phyloP scores from a whole-genome alignment of 2,797 vertebrate species.

The Sebastiscus tertius region DNA sequence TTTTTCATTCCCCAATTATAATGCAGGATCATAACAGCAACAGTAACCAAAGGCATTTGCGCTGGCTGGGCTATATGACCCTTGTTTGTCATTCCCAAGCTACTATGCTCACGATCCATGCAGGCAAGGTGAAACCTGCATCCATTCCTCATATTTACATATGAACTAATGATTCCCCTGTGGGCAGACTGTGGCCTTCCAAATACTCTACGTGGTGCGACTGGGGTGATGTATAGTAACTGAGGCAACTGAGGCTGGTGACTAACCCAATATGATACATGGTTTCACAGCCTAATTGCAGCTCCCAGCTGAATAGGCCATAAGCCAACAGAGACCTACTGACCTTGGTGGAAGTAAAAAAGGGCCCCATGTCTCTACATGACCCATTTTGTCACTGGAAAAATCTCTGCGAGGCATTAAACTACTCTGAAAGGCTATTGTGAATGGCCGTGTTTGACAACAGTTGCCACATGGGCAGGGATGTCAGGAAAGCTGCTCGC shows the following conservation, averaged over 20 bases:
- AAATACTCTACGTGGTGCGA: conserved; percentile 51
- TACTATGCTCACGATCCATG: conserved; percentile 10
- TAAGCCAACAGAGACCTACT: conserved; percentile 71
- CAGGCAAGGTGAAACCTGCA: conserved; percentile 75
- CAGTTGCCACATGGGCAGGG: conserved; percentile 13
- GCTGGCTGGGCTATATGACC: conserved; percentile 35
- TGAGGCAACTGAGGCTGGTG: conserved; percentile 69
- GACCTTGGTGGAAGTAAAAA: conserved; percentile 71
- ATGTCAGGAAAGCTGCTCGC: conserved; percentile 16
- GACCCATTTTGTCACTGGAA: conserved; percentile 64
- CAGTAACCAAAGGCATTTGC: conserved; percentile 42
- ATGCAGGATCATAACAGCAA: conserved; percentile 43
- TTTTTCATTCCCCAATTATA: conserved; percentile 41
- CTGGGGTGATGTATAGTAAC: conserved; percentile 62
- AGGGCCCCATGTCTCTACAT: conserved; percentile 41
- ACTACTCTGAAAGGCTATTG: conserved; percentile 45
- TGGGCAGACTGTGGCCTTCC: conserved; percentile 66
- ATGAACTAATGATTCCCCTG: conserved; percentile 72
- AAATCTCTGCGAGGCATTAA: conserved; percentile 34
- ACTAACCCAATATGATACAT: conserved; percentile 73
- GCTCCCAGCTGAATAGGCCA: conserved; percentile 76
- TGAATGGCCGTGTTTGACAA: conserved; percentile 28
- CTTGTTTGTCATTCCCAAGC: conserved; percentile 59
- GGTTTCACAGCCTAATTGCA: conserved; percentile 70
- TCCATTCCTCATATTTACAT: conserved; percentile 77